A percentile compares a stretch with the other conserved stretches of the same genome.
Conservation (phyloP, 2,113 vertebrate genomes). For the Indicator maculatus region DNA sequence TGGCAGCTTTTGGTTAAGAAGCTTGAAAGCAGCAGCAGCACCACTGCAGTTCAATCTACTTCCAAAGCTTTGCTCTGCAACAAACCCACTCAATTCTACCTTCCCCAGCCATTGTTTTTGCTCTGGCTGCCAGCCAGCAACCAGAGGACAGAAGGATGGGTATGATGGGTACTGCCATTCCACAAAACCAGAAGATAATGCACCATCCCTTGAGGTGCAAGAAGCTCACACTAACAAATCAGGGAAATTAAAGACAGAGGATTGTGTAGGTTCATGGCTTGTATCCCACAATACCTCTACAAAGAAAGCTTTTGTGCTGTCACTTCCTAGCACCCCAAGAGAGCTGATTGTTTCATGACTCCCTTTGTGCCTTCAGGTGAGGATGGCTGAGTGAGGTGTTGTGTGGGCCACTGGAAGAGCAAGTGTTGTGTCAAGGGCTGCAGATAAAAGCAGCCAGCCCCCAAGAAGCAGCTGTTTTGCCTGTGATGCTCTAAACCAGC, state of each 20-base stretch:
- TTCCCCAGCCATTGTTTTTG: neutral
- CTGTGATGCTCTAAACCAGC: neutral
- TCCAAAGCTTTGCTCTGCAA: neutral
- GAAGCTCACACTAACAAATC: slow-evolving; percentile 60
- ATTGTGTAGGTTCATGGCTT: neutral
- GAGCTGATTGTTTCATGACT: neutral
- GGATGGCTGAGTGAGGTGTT: neutral
- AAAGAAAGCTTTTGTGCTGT: neutral
- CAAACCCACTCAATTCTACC: neutral
- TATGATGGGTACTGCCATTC: neutral
- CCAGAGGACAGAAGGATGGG: neutral
- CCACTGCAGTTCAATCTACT: neutral
- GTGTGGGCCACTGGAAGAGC: neutral
- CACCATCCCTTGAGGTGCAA: slow-evolving; percentile 44
- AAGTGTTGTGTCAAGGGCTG: neutral
- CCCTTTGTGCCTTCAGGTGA: neutral
- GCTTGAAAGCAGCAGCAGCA: neutral
- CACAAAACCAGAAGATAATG: neutral
- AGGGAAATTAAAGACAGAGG: slow-evolving; percentile 33
- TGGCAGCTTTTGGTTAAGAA: neutral
- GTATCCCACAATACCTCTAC: slow-evolving; percentile 1
- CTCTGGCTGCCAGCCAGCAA: neutral
- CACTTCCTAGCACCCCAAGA: slow-evolving; percentile 1
- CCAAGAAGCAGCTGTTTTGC: neutral
- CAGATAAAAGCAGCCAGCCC: neutral